Percentiles rank a stretch among this genome's conserved stretches.
These are phyloP conservation scores for Xestia ashworthii DNA, from an alignment of 2,888 invertebrate genomes.

Conservation along the genomic window DNA sequence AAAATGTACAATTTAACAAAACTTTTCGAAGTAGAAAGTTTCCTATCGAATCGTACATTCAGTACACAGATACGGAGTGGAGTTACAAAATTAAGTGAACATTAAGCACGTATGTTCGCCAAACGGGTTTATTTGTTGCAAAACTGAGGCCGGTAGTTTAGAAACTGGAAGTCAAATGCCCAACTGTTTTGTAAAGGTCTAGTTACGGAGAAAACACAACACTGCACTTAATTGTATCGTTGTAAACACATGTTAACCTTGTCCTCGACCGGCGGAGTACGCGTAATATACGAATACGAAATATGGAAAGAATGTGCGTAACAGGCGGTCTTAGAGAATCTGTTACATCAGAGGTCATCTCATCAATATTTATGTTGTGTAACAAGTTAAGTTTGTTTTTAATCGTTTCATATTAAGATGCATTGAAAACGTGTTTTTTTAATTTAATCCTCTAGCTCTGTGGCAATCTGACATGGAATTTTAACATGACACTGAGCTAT, in stretches of 20 bases:
- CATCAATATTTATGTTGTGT: conserved; percentile 37
- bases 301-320: conserved; percentile 35
- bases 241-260: conserved; percentile 36
- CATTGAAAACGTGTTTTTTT: conserved; percentile 18
- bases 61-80: conserved; percentile 10
- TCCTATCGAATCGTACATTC: background rate
- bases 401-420: conserved; percentile 7
- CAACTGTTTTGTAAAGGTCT: conserved; percentile 42
- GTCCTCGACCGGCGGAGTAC: conserved; percentile 1
- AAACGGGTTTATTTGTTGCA: conserved; percentile 63
- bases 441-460: background rate
- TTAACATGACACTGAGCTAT: background rate
- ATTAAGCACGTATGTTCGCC: conserved; percentile 41
- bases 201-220: conserved; percentile 47
- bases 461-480: background rate
- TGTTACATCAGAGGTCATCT: conserved; percentile 37
- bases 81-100: conserved; percentile 47
- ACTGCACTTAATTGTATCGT: conserved; percentile 33
- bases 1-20: conserved; percentile 9
- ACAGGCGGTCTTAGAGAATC: conserved; percentile 16
- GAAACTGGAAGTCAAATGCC: conserved; percentile 53
- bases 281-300: conserved; percentile 9
- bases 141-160: conserved; percentile 52
- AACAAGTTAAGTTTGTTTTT: conserved; percentile 13
- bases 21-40: background rate